Evolutionary conservation across 2,888 invertebrate genomes (phyloP), one percentile per base, ranked within the genome.

Genomic region (Caradrina kadenii): DNA sequence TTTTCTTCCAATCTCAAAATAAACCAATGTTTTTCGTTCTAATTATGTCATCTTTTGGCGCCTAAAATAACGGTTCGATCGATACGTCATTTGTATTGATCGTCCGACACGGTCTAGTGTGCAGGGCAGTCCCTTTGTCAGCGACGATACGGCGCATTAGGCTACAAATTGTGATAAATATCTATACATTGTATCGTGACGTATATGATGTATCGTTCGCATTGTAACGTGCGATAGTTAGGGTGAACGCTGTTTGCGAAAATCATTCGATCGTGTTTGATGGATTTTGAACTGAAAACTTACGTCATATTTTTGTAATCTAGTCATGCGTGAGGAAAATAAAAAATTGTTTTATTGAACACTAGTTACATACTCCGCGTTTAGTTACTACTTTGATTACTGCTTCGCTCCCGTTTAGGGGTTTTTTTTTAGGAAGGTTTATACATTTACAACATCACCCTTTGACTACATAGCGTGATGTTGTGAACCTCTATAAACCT

Each of bases 111-210:
- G 88, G 86, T 82, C 84, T 80, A 75, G 72, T 85, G 85, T 85
- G 85, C 86, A 70, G 79, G 82, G 76, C 83, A 86, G 85, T 87
- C 87, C 87, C 88, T 88, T 84, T 86, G 89, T 86, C 83, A 87
- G 77, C 72, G 58, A 78, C 81, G 89, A 87, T 85, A 90, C 89
- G 90, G 82, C 88, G 89, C 87, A 91, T 92, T 92, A 87, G 83
- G 73, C 88, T 83, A 85, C 88, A 91, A 91, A 91, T 91, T 92
- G 90, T 90, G 90, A 92, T 90, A 89, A 89, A 88, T 89, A 88
- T 87, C 86, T 85, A 85, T 81, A 84, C 77, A 75, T 74, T 82
- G 79, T 81, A 83, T 63, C 60, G 54, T 75, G 84, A 79, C 83
- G 81, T 76, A 73, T 74, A 84, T 84, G 84, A 84, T 81, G 80